Evolutionary conservation across 2,888 invertebrate species (phyloP), one percentile per base, ranked within the genome.

Genomic region (Nezara viridula): DNA sequence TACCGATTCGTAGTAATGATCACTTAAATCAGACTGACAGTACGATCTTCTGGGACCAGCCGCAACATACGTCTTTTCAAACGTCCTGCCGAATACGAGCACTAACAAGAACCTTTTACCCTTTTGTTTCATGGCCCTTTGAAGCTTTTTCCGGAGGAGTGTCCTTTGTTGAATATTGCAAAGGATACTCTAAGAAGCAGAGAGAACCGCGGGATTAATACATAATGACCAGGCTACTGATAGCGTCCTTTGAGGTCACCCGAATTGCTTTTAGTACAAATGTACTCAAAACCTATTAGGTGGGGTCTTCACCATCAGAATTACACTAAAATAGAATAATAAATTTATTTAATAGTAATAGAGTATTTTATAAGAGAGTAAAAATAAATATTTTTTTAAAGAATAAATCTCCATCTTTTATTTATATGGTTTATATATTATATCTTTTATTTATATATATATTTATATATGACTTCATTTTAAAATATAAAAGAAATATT

Each of bases 151-250:
- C 32, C 66, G 9, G 0, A 2, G 16, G 32, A 73, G 66, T 37
- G 37, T 73, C 66, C 66, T 73, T 73, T 73, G 66, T 73, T 73
- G 19, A 73, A 73, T 73, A 73, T 37, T 73, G 14, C 66, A 73
- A 73, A 73, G 37, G 66, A 73, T 73, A 73, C 32, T 21, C 27
- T 14, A 37, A 73, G 66, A 73, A 73, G 66, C 16, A 73, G 66
- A 73, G 66, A 9, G 66, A 60, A 73, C 66, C 66, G n/a, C 66
- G 66, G 66, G 37, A 73, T 73, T 73, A 73, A 73, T 73, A 73
- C 66, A 73, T 73, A 73, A 73, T 73, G 66, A 5, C 37, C 19
- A 37, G 66, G 32, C 66, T 7, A 21, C 66, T 37, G 66, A 73
- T 73, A 73, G 66, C 16, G 19, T 37, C 66, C 66, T 73, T 73